phyloP scores from a whole-genome alignment of 2,113 vertebrate genomes.

The Procapra przewalskii region DNA sequence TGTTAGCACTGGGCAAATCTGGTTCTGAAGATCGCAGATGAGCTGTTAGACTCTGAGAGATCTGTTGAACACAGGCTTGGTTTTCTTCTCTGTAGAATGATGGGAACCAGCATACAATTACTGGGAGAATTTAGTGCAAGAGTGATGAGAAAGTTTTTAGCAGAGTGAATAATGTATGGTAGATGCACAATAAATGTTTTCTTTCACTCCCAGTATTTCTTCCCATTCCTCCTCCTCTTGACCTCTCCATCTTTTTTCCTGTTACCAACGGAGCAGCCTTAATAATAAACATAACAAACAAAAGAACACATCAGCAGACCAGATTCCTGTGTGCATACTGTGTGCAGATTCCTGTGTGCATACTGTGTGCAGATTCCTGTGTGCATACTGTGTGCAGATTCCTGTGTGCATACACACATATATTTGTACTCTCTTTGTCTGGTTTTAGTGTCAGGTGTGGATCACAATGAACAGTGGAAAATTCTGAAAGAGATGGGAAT shows the following conservation, averaged over 20 bases:
- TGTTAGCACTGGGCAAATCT: not conserved
- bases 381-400: not conserved
- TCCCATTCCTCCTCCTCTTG: not conserved
- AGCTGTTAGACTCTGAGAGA: not conserved
- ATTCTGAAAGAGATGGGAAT: too few species aligned
- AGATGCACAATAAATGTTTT: not conserved
- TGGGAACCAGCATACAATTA: not conserved
- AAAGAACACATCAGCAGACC: not conserved
- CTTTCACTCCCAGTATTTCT: not conserved
- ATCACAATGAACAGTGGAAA: too few species aligned
- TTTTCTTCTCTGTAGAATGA: not conserved
- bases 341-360: not conserved
- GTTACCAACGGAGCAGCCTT: not conserved
- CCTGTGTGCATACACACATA: not conserved
- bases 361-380: not conserved
- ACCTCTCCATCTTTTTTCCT: not conserved
- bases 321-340: not conserved
- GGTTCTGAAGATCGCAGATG: not conserved
- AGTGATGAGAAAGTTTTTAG: not conserved
- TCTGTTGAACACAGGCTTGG: not conserved
- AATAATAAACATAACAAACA: not conserved
- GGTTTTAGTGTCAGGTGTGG: not conserved
- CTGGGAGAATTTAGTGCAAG: not conserved
- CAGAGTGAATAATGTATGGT: too few species aligned
- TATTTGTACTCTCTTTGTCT: not conserved